A percentile compares a stretch with the other conserved stretches of the same genome.
These are phyloP conservation scores for Pseudomyrmex dendroicus DNA, from an alignment of 1,140 invertebrate genomes.

Conservation along the genomic window DNA sequence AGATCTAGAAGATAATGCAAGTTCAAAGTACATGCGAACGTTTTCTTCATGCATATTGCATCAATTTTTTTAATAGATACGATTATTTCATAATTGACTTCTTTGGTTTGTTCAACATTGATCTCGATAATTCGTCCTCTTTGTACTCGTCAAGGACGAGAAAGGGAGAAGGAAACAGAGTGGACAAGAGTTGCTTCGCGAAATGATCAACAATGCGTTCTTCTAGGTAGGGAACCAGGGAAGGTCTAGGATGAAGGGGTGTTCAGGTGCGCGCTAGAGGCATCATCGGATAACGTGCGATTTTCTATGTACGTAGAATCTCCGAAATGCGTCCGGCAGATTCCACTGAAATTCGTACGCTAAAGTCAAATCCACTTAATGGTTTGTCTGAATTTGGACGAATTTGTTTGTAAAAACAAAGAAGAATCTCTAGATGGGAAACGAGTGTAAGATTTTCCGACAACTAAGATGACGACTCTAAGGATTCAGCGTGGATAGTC, in stretches of 20 bases:
- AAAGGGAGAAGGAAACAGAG: slow-evolving; percentile 47
- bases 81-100: background rate
- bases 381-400: background rate
- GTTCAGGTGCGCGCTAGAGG: slow-evolving; percentile 75
- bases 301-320: slow-evolving; percentile 69
- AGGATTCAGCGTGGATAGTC: slow-evolving; percentile 64
- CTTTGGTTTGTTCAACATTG: background rate
- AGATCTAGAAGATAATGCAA: slow-evolving; percentile 3
- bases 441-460: background rate
- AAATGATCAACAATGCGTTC: slow-evolving; percentile 50
- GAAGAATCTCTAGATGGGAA: background rate
- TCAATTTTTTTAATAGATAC: background rate
- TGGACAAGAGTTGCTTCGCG: slow-evolving; percentile 44
- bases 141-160: slow-evolving; percentile 15
- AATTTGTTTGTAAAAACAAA: background rate
- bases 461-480: slow-evolving; percentile 64
- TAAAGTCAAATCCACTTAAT: background rate
- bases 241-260: slow-evolving; percentile 35
- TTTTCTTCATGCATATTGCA: background rate
- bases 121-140: slow-evolving; percentile 3
- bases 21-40: background rate
- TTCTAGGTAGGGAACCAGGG: background rate
- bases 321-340: slow-evolving; percentile 81
- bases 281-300: slow-evolving; percentile 68
- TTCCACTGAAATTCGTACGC: slow-evolving; percentile 60